Base-by-base conservation (phyloP, 2,888 invertebrate genomes). In the Drosophila longiperda region DNA sequence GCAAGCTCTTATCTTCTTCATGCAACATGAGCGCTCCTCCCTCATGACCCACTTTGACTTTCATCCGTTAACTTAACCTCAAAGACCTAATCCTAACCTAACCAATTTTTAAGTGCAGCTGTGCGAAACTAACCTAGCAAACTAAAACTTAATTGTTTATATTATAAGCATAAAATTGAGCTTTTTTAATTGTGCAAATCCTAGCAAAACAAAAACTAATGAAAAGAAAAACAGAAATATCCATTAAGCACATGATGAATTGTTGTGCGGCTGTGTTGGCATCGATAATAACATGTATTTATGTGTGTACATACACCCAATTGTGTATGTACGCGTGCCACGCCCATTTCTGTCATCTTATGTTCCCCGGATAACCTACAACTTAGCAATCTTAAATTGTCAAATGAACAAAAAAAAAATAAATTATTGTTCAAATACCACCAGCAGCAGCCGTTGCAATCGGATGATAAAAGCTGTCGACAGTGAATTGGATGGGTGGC, bases 121-220 rank as follows among this genome's bases (percentile, higher is more conserved):
- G 54, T 69, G 48, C 59, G 71, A 87, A 73, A 72, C 83, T 76
- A 71, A 83, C 73, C 75, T 76, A 89, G 76, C 78, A 62, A 85
- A 69, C 83, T 75, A 78, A 66, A 80, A 58, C 75, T 68, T 81
- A 87, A 82, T 75, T 73, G 82, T 87, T 89, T 84, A 86, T 83
- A 80, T 78, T 72, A 73, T 88, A 84, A 84, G 87, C 89, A 76
- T 68, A 40, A 63, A 84, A 73, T 87, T 84, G 89, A 89, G 85
- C 89, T 85, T 85, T 45, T 85, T 89, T 75, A 82, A 87, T 84
- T 89, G 84, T 84, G 85, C 89, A 84, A 67, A 73, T 77, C 73
- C 55, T 69, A 58, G 60, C 70, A 64, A 83, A 66, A 48, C 38
- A 29, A 58, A 64, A 52, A 38, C 42, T 50, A 58, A 52, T 34